phyloP scores from a whole-genome alignment of 2,888 invertebrate genomes.

The Falcaria lacertinaria region DNA sequence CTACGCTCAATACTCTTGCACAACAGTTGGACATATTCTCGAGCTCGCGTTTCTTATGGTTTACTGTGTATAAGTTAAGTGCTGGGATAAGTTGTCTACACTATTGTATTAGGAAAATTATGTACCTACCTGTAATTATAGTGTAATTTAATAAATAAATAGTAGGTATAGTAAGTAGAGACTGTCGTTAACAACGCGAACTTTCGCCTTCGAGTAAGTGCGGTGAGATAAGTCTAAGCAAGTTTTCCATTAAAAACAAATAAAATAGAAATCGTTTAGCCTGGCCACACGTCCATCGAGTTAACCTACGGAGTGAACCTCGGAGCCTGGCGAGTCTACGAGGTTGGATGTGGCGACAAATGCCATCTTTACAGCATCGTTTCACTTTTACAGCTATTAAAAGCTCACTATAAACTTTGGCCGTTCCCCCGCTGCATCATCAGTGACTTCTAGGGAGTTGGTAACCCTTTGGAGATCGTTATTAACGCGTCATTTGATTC shows the following conservation, averaged over 20 bases:
- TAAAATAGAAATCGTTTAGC: not conserved
- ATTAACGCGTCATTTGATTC: not conserved
- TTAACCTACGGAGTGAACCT: not conserved
- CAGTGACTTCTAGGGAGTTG: slow-evolving; percentile 31
- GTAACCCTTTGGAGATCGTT: not conserved
- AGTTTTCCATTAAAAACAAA: not conserved
- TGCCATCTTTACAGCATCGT: slow-evolving; percentile 46
- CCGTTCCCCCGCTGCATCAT: slow-evolving; percentile 42
- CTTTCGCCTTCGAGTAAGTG: not conserved
- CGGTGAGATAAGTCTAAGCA: not conserved
- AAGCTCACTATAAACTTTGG: slow-evolving; percentile 49
- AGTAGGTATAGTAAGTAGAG: not conserved
- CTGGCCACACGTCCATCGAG: not conserved
- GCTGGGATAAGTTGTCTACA: too few relatives aligned
- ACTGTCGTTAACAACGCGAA: not conserved
- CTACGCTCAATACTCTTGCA: too few relatives aligned
- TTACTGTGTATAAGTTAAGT: too few relatives aligned
- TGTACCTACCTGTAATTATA: too few relatives aligned
- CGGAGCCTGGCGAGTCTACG: slow-evolving; percentile 10
- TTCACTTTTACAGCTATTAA: slow-evolving; percentile 64
- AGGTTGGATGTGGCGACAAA: slow-evolving; percentile 48
- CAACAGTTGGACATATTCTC: too few relatives aligned
- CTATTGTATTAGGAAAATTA: too few relatives aligned
- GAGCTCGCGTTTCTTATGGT: too few relatives aligned
- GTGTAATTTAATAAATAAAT: too few relatives aligned